These are phyloP conservation scores for Orchestia grillus DNA, from an alignment of 1,140 invertebrate genomes.

Conservation along the genomic window DNA sequence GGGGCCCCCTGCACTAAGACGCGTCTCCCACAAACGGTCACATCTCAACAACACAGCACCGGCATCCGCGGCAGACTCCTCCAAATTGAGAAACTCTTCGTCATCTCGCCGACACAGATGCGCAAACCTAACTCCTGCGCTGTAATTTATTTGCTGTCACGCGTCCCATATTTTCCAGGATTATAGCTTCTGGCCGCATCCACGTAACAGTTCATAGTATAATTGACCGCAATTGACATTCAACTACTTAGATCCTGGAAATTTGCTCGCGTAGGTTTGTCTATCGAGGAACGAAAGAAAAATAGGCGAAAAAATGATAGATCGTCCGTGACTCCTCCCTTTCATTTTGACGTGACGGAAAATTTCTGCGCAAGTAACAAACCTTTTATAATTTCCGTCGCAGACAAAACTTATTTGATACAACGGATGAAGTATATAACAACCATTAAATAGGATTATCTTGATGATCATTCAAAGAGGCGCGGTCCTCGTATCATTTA, in stretches of 20 bases:
- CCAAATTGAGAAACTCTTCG: background rate
- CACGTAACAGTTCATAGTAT: background rate
- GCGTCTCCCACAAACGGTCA: background rate
- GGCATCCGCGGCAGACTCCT: background rate
- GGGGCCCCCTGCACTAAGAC: background rate
- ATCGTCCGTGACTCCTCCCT: background rate
- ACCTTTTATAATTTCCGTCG: background rate
- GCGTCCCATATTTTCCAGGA: background rate
- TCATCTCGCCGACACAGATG: background rate
- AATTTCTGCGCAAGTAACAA: background rate
- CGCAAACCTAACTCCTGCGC: background rate
- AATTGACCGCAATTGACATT: background rate
- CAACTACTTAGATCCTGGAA: background rate
- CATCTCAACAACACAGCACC: background rate
- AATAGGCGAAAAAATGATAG: background rate
- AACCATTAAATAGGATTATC: background rate
- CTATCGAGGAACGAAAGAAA: background rate
- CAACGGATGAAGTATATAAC: background rate
- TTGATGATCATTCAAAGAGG: background rate
- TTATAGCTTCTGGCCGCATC: background rate
- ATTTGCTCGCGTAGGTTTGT: background rate
- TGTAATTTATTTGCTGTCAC: slow-evolving; percentile 12
- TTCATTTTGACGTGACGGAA: background rate
- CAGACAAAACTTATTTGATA: background rate
- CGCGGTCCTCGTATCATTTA: background rate